These are phyloP conservation scores for Plecotus auritus DNA, from an alignment of 2,113 vertebrate species.

Conservation along the genomic window DNA sequence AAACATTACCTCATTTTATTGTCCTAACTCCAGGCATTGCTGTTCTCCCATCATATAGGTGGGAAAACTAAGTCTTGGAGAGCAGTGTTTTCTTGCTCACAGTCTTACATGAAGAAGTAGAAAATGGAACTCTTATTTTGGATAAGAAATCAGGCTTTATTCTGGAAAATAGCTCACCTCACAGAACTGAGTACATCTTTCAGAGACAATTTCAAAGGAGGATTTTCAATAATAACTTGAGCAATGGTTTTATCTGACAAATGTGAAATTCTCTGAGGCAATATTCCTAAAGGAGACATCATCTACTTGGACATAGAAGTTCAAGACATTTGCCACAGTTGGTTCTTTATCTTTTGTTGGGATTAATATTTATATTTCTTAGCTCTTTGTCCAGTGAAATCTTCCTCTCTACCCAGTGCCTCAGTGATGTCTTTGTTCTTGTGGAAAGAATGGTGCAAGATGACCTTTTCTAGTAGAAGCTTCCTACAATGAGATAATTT, in stretches of 20 bases:
- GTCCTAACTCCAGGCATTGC: neutral
- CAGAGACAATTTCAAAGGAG: neutral
- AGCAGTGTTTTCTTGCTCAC: neutral
- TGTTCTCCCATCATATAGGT: neutral
- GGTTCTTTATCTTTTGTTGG: neutral
- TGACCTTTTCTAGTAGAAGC: neutral
- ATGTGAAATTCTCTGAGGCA: neutral
- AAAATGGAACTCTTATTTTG: neutral
- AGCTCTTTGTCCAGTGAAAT: neutral
- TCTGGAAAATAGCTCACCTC: neutral
- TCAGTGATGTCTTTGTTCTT: neutral
- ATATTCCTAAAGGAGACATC: neutral
- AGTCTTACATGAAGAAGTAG: neutral
- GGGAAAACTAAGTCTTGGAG: neutral
- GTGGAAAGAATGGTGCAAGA: neutral
- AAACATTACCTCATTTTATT: neutral
- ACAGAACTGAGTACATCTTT: neutral
- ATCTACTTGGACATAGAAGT: neutral
- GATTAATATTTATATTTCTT: neutral
- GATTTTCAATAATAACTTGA: conserved; percentile 1
- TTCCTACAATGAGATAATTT: neutral
- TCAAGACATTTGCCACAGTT: neutral
- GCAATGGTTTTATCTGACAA: neutral
- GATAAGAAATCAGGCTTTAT: neutral
- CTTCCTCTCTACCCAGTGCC: neutral